Evolutionary conservation across 1,140 invertebrate genomes (phyloP).

Genomic region (Mya arenaria): DNA sequence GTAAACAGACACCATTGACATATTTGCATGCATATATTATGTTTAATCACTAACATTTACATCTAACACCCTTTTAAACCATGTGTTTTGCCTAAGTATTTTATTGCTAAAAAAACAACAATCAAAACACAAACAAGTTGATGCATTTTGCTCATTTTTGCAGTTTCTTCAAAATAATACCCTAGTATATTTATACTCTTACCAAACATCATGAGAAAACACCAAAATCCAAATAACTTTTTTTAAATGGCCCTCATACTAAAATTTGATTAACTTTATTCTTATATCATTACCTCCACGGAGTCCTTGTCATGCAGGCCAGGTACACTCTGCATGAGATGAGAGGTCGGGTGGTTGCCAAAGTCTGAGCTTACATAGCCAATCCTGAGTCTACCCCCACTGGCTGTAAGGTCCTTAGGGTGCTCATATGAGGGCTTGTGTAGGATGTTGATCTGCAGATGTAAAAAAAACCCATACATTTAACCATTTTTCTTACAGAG

Average conservation of each 20-base stretch:
- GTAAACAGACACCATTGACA: constrained; percentile 22
- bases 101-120: neutral
- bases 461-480: no score
- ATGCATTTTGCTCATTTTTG: neutral
- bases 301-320: constrained; percentile 93
- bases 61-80: no score
- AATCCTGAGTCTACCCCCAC: constrained; percentile 89
- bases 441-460: constrained; percentile 89
- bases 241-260: no score
- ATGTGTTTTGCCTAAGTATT: no score
- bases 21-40: no score
- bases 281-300: constrained; percentile 91
- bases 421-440: constrained; percentile 92
- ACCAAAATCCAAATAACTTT: no score
- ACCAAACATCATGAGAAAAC: no score
- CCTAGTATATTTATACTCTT: no score
- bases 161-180: neutral
- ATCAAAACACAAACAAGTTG: neutral
- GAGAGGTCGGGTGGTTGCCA: constrained; percentile 99
- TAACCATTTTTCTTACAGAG: no score
- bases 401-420: constrained; percentile 83
- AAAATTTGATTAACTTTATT: no score
- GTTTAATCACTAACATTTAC: no score
- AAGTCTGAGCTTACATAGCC: constrained; percentile 99
- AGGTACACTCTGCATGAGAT: constrained; percentile 99